Evolutionary conservation across 2,113 vertebrate genomes (phyloP), one percentile per base, ranked within the genome.

Genomic region (Chloropsis cyanopogon): DNA sequence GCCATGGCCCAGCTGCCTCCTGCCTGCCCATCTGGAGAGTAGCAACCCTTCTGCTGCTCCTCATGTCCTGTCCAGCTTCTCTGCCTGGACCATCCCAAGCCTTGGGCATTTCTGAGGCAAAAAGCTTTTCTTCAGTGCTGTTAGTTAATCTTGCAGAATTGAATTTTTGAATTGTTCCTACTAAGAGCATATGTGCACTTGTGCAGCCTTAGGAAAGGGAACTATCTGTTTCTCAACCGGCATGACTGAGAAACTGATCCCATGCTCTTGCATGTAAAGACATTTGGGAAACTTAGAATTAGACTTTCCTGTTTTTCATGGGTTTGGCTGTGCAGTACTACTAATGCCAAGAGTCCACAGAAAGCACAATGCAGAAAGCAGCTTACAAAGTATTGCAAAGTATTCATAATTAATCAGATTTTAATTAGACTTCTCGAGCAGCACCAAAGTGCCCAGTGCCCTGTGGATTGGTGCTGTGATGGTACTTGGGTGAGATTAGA

Each of bases 1-100:
- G 53, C 0, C 4, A 59, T 19, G 33, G 28, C 11, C 23, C 14
- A 33, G 33, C 54, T 82, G 31, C 53, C 28, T 41, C 23, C 9
- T 7, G 31, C 11, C 10, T 1, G 2, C 59, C 29, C 2, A 1
- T 16, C 12, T 10, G 11, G 10, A 35, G 10, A 64, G 29, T 44
- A 60, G 39, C 10, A 11, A 7, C 4, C 3, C 29, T 65, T n/a
- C 31, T 39, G 31, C 47, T 66, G 31, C 19, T 33, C 12, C 10
- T 19, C 2, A 3, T 42, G 14, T 14, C 26, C 18, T 46, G 28
- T 15, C 25, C 56, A 82, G 9, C 15, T 37, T 2, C 42, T 70
- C 22, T 42, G 6, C 29, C 56, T 41, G n/a, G 17, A 57, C 22
- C 47, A 39, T 26, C 23, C 24, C 33, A 66, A 35, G 8, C 19